Evolutionary conservation across 2,797 vertebrate species (phyloP).

Genomic region (Platyrinchus mystaceus): DNA sequence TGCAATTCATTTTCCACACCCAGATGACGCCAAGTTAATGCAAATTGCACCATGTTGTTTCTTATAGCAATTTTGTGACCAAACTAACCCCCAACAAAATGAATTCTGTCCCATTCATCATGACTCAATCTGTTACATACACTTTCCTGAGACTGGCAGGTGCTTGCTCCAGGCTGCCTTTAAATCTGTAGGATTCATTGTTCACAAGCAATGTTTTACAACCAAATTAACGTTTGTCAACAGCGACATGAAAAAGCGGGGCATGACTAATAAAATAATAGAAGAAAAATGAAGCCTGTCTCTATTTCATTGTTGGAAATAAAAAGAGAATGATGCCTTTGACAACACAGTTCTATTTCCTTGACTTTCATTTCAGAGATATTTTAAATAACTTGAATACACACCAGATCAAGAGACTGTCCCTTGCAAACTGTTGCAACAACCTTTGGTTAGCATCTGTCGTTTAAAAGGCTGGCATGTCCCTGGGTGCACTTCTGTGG

Average conservation of each 20-base stretch:
- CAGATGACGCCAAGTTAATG: not conserved
- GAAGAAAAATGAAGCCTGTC: not conserved
- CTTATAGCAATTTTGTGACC: slow-evolving; percentile 6
- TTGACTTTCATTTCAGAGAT: not conserved
- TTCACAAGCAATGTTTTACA: slow-evolving; percentile 25
- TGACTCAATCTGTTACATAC: not conserved
- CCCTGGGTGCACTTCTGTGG: not conserved
- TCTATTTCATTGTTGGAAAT: not conserved
- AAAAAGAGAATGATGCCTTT: not conserved
- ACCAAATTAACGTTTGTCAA: slow-evolving; percentile 9
- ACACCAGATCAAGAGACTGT: not conserved
- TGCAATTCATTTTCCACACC: not conserved
- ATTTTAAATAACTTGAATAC: not conserved
- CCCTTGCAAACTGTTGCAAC: not conserved
- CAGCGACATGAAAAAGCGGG: not conserved
- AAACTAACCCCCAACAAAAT: not conserved
- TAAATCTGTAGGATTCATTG: not conserved
- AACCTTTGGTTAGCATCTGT: not conserved
- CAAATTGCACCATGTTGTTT: not conserved
- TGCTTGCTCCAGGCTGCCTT: slow-evolving; percentile 21
- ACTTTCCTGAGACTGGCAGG: not conserved
- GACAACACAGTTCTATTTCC: not conserved
- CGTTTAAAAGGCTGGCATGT: not conserved
- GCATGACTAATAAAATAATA: not conserved
- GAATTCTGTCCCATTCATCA: not conserved